Base-by-base conservation (phyloP, 2,888 invertebrate genomes). In the Microctonus hyperodae region DNA sequence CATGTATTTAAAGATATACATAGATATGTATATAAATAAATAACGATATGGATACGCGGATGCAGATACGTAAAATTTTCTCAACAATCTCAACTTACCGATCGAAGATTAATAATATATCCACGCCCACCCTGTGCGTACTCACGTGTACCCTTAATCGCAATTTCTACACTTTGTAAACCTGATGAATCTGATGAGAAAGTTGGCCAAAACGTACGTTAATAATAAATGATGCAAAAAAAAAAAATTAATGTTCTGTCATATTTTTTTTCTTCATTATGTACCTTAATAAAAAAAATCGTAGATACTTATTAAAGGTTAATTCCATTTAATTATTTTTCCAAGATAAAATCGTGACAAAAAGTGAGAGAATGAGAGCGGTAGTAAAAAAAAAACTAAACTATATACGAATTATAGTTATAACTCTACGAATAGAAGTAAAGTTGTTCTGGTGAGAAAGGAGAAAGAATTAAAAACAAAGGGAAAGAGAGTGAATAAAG, bases 181-280 rank as follows among this genome's bases (percentile, higher is more conserved):
- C n/a, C n/a, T 57, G 57, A 64, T 57, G 64, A 64, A 64, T 64
- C 50, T 58, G 57, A 48, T 64, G 57, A 64, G 64, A 64, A 64
- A 64, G 64, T 64, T 23, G 50, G 33, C 23, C 50, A 22, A n/a
- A 53, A 50, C 60, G 60, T 53, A 62, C 35, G n/a, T 33, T 1
- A 35, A 35, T 35, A 35, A 35, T 10, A 9, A 10, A 9, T 35
- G 11, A n/a, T n/a, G n/a, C n/a, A n/a, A n/a, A n/a, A 9, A 35
- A 35, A 35, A 35, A 7, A 16, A n/a, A 37, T 37, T 37, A n/a
- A 16, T 44, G 3, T 4, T 44, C 16, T 20, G 1, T 13, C 4
- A n/a, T n/a, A 44, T 44, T 16, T 16, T 44, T 28, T 28, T 28
- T 28, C 7, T 28, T n/a, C n/a, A n/a, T n/a, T n/a, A n/a, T n/a